phyloP scores from a whole-genome alignment of 2,113 vertebrate genomes.

The Phaethornis superciliosus region DNA sequence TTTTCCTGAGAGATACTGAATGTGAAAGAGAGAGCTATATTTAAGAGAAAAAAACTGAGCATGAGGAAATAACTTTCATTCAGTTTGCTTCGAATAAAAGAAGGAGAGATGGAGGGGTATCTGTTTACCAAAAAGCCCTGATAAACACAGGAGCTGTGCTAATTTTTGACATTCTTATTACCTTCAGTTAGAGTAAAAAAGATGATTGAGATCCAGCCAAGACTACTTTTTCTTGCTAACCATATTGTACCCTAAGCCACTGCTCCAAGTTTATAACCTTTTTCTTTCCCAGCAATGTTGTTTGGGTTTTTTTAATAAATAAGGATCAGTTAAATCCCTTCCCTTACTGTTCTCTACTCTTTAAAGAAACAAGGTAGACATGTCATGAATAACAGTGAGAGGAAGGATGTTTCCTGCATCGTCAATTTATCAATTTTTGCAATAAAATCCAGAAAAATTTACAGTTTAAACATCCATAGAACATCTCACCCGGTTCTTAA shows the following conservation, averaged over 20 bases:
- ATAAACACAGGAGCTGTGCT: neutral
- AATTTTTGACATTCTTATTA: neutral
- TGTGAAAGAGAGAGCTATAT: neutral
- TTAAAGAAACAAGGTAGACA: neutral
- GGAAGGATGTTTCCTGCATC: neutral
- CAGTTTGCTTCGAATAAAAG: neutral
- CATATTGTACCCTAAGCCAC: neutral
- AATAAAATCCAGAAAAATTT: neutral
- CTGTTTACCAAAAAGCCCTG: neutral
- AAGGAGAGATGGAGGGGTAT: neutral
- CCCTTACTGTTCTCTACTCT: neutral
- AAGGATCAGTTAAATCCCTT: neutral
- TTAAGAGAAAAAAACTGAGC: neutral
- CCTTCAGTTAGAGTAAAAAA: neutral
- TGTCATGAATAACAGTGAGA: neutral
- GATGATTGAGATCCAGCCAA: neutral
- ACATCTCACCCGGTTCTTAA: neutral
- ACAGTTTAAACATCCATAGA: neutral
- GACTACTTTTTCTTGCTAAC: neutral
- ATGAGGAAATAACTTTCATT: neutral
- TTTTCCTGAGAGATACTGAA: neutral
- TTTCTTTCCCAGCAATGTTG: neutral
- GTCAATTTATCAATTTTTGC: neutral
- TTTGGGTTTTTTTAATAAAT: neutral
- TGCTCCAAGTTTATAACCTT: neutral